Conservation (phyloP, 2,888 invertebrate genomes). For the Myopa tessellatipennis region DNA sequence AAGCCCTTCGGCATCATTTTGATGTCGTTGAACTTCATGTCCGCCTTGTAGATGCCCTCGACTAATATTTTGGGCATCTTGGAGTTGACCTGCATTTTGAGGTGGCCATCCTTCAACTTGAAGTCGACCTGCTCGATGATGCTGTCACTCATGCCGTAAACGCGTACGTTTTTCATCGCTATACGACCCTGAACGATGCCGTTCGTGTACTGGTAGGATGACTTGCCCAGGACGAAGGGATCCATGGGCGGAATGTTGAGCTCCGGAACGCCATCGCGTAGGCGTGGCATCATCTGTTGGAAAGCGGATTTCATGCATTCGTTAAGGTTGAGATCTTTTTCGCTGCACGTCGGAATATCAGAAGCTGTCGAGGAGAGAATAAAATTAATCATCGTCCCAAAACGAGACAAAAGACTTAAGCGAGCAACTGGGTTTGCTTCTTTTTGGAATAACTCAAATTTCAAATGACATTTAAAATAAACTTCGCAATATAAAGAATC, state of each 20-base stretch:
- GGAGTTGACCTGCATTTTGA: conserved; percentile 71
- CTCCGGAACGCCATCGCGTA: conserved; percentile 62
- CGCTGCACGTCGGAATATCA: conserved; percentile 71
- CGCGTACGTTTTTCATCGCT: conserved; percentile 70
- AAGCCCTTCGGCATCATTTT: conserved; percentile 73
- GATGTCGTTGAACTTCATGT: conserved; percentile 73
- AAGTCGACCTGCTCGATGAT: conserved; percentile 72
- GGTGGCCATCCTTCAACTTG: conserved; percentile 50
- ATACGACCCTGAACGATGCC: conserved; percentile 60
- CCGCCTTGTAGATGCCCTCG: conserved; percentile 73
- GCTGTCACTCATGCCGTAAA: conserved; percentile 71
- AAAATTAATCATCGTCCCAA: too few species aligned
- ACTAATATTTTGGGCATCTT: conserved; percentile 71
- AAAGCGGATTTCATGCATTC: conserved; percentile 73
- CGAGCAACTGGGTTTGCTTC: too few species aligned
- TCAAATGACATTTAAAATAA: too few species aligned
- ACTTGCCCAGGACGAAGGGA: conserved; percentile 61
- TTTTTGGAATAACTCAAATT: too few species aligned
- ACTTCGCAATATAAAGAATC: too few species aligned
- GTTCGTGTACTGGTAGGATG: conserved; percentile 58
- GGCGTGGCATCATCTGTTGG: conserved; percentile 68
- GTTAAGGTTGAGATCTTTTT: conserved; percentile 72
- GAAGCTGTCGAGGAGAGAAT: conserved; percentile 48
- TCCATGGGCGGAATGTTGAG: conserved; percentile 65
- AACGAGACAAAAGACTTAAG: too few species aligned